Conservation (phyloP, 2,113 vertebrate species). For the Zosterops japonicus region DNA sequence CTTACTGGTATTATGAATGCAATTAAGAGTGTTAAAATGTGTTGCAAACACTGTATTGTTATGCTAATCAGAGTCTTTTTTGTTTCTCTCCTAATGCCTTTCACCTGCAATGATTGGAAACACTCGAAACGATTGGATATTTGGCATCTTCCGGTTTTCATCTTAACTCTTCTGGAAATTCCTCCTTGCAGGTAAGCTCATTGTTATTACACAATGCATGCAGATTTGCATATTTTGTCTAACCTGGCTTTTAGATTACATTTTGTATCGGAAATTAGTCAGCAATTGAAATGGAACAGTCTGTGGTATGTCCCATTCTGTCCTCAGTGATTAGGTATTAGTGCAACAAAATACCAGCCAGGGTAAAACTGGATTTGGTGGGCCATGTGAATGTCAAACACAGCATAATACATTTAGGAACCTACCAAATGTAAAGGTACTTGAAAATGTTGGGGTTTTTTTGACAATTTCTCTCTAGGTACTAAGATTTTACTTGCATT, state of each 20-base stretch:
- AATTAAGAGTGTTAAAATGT: not conserved
- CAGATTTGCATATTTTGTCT: not conserved
- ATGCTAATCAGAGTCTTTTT: slow-evolving; percentile 39
- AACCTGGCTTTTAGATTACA: not conserved
- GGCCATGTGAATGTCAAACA: not conserved
- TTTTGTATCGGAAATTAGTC: not conserved
- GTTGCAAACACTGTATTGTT: not conserved
- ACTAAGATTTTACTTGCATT: not conserved
- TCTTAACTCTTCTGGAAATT: slow-evolving; percentile 7
- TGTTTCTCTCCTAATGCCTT: slow-evolving; percentile 29
- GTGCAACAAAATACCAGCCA: not conserved
- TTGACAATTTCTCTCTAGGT: not conserved
- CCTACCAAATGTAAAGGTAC: not conserved
- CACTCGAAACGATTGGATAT: not conserved
- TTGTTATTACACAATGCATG: not conserved
- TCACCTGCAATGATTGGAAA: slow-evolving; percentile 28
- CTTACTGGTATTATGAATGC: not conserved
- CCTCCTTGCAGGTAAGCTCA: slow-evolving; percentile 63
- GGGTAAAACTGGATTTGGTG: not conserved
- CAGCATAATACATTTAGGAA: not conserved
- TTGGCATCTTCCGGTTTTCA: not conserved
- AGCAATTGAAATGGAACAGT: not conserved
- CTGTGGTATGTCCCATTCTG: not conserved
- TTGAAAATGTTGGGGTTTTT: not conserved
- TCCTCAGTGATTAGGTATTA: not conserved